Conservation (phyloP, 2,888 invertebrate species). For the Saturnia japonica region DNA sequence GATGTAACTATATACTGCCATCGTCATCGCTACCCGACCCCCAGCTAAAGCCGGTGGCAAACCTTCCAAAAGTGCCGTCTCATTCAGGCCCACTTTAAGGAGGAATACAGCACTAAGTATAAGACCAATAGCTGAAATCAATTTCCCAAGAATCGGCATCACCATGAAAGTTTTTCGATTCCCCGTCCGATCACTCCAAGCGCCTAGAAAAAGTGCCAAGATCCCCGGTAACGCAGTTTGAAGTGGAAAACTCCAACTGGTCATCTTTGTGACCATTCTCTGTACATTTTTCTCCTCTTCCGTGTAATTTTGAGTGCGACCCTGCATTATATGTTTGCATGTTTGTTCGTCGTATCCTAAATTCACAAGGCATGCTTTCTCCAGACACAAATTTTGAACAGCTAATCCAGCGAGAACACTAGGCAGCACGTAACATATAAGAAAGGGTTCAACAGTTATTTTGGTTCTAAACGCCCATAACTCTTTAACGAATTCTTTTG, state of each 20-base stretch:
- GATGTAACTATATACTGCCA: constrained; percentile 84
- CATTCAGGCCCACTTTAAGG: constrained; percentile 77
- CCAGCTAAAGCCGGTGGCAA: constrained; percentile 84
- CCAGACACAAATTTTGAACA: constrained; percentile 79
- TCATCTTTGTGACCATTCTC: constrained; percentile 80
- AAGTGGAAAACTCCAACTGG: constrained; percentile 81
- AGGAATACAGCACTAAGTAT: constrained; percentile 83
- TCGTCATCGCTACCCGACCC: constrained; percentile 82
- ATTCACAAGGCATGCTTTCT: constrained; percentile 83
- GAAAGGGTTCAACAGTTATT: constrained; percentile 85
- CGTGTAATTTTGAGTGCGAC: constrained; percentile 64
- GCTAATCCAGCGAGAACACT: constrained; percentile 85
- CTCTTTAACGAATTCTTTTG: constrained; percentile 67
- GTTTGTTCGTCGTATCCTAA: constrained; percentile 77
- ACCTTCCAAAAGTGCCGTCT: constrained; percentile 80
- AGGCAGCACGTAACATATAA: constrained; percentile 85
- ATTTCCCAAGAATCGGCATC: constrained; percentile 81
- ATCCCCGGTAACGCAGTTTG: constrained; percentile 82
- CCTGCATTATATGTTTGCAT: constrained; percentile 77
- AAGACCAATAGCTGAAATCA: constrained; percentile 78
- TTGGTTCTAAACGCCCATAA: constrained; percentile 69
- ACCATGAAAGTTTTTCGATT: constrained; percentile 83
- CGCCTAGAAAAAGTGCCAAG: constrained; percentile 81
- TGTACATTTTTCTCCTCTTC: constrained; percentile 75
- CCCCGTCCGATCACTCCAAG: constrained; percentile 84